phyloP scores from a whole-genome alignment of 2,113 vertebrate genomes.

The Tachycineta bicolor region DNA sequence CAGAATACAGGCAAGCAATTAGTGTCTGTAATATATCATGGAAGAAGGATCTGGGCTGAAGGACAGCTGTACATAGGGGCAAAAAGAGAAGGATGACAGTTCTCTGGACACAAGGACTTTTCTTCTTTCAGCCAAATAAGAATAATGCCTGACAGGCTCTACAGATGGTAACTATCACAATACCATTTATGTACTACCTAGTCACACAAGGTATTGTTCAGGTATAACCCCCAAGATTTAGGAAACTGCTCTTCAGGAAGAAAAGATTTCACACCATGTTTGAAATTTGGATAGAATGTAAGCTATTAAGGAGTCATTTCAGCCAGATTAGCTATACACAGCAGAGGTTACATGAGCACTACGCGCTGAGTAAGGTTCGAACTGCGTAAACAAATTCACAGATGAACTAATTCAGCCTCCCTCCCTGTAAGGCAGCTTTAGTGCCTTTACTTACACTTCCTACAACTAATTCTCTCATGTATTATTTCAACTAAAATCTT shows the following conservation, averaged over 20 bases:
- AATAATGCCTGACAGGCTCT: background rate
- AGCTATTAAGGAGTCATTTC: background rate
- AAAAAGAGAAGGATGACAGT: background rate
- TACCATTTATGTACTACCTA: background rate
- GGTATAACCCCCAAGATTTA: background rate
- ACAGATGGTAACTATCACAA: fast-evolving
- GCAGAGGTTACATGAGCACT: background rate
- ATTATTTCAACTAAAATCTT: background rate
- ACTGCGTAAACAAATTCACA: background rate
- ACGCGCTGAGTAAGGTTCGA: background rate
- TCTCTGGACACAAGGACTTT: background rate
- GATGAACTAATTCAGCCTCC: background rate
- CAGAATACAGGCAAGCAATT: background rate
- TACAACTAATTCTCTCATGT: background rate
- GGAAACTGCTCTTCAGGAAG: background rate
- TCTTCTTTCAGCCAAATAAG: background rate
- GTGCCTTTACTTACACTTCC: background rate
- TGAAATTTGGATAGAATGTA: background rate
- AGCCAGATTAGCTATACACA: background rate
- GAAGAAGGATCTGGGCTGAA: background rate
- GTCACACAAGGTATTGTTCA: background rate
- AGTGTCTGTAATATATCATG: background rate
- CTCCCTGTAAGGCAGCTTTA: background rate
- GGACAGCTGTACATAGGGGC: background rate
- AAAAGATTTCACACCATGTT: background rate